phyloP scores from a whole-genome alignment of 2,797 vertebrate species.

The Pipistrellus nathusii region DNA sequence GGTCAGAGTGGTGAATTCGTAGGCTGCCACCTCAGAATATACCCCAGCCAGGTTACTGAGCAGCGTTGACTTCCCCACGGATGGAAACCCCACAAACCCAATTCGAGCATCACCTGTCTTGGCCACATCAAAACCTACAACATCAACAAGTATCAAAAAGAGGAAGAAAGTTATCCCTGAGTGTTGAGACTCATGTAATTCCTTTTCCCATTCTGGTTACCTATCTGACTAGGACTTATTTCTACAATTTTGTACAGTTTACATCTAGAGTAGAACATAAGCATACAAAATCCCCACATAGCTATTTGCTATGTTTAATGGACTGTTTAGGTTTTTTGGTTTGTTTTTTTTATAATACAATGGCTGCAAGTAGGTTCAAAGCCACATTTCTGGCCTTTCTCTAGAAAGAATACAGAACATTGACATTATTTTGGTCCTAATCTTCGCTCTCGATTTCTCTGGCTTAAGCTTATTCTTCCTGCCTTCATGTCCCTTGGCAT shows the following conservation, averaged over 20 bases:
- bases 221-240: background rate
- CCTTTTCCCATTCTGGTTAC: background rate
- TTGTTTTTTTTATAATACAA: background rate
- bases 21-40: conserved; percentile 98
- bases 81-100: conserved; percentile 98
- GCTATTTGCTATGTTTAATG: conserved; percentile 13
- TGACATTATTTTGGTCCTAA: background rate
- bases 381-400: background rate
- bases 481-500: conserved; percentile 15
- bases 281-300: background rate
- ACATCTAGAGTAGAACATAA: conserved; percentile 25
- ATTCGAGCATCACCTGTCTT: conserved; percentile 98
- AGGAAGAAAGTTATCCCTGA: background rate
- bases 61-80: conserved; percentile 98
- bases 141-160: conserved; percentile 50
- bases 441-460: background rate
- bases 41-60: conserved; percentile 98
- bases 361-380: conserved; percentile 26
- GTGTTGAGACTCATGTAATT: background rate
- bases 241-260: conserved; percentile 24
- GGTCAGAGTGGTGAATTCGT: conserved; percentile 98
- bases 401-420: background rate
- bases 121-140: conserved; percentile 67
- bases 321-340: background rate
- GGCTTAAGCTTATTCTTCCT: conserved; percentile 25